phyloP scores from a whole-genome alignment of 2,888 invertebrate species.

The Eurytoma adleriae region DNA sequence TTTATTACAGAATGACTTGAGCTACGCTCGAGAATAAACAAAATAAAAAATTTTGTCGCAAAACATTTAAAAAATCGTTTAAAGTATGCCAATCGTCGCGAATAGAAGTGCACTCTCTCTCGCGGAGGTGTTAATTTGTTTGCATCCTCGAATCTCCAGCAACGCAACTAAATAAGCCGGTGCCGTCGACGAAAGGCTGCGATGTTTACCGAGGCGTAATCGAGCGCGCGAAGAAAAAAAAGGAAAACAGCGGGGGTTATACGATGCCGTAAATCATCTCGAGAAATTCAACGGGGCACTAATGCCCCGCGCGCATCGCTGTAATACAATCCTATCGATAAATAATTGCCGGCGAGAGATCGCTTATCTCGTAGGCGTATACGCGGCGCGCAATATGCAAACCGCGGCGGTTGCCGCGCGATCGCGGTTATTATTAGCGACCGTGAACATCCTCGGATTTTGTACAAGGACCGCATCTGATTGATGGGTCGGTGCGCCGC shows the following conservation, averaged over 20 bases:
- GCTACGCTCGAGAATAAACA: no score
- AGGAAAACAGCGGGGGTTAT: neutral
- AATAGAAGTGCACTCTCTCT: no score
- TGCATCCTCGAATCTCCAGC: no score
- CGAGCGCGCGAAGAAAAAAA: neutral
- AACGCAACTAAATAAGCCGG: no score
- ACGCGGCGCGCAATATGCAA: slow-evolving; percentile 30
- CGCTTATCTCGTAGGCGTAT: slow-evolving; percentile 47
- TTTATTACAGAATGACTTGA: no score
- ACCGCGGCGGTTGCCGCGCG: neutral
- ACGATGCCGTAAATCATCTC: slow-evolving; percentile 30
- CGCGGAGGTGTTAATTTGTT: no score
- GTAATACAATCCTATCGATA: slow-evolving; percentile 29
- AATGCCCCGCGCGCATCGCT: slow-evolving; percentile 2
- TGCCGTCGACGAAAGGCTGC: neutral
- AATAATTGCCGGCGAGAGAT: slow-evolving; percentile 48
- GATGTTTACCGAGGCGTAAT: neutral
- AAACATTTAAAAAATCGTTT: no score
- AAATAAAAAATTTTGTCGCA: no score
- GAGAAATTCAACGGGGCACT: slow-evolving; percentile 23
- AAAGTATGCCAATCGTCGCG: no score
- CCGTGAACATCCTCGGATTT: slow-evolving; percentile 34
- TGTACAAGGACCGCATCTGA: slow-evolving; percentile 44
- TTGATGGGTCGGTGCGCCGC: slow-evolving; percentile 47
- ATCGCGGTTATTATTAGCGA: slow-evolving; percentile 26